Percentiles rank a stretch among this genome's conserved stretches.
These are phyloP conservation scores for Piezodorus guildinii DNA, from an alignment of 1,140 invertebrate species.

Conservation along the genomic window DNA sequence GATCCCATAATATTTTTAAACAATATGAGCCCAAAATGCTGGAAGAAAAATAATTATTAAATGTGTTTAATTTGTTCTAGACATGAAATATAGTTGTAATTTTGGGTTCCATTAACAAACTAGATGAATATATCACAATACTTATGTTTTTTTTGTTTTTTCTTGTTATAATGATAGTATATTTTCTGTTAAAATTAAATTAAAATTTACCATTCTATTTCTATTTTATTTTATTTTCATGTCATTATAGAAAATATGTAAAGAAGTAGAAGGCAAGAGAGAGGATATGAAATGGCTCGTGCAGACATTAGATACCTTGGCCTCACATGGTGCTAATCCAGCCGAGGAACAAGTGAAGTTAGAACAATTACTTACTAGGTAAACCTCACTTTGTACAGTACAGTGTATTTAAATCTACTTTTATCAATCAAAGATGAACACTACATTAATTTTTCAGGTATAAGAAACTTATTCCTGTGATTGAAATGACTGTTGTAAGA, in stretches of 20 bases:
- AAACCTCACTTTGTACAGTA: not conserved
- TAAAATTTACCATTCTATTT: too few species aligned
- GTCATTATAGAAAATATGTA: constrained; percentile 60
- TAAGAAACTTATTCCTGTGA: constrained; percentile 79
- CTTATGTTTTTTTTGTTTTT: too few species aligned
- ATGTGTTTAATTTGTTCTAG: too few species aligned
- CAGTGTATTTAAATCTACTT: too few species aligned
- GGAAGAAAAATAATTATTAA: too few species aligned
- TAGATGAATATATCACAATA: too few species aligned
- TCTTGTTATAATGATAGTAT: not conserved
- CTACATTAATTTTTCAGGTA: constrained; percentile 38
- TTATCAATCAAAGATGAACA: too few species aligned
- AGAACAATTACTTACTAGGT: constrained; percentile 57
- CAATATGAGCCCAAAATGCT: too few species aligned
- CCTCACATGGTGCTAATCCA: constrained; percentile 53
- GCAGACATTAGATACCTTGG: constrained; percentile 73
- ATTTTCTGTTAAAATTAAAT: too few species aligned
- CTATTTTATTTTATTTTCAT: constrained; percentile 12
- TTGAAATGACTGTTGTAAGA: constrained; percentile 83
- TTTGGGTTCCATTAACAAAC: too few species aligned
- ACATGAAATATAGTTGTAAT: too few species aligned
- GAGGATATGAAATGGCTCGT: constrained; percentile 93
- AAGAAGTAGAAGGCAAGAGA: constrained; percentile 74
- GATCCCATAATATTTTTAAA: too few species aligned
- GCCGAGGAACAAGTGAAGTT: constrained; percentile 67